These are phyloP conservation scores for Cylloceria caligata DNA, from an alignment of 2,888 invertebrate genomes.

Conservation along the genomic window DNA sequence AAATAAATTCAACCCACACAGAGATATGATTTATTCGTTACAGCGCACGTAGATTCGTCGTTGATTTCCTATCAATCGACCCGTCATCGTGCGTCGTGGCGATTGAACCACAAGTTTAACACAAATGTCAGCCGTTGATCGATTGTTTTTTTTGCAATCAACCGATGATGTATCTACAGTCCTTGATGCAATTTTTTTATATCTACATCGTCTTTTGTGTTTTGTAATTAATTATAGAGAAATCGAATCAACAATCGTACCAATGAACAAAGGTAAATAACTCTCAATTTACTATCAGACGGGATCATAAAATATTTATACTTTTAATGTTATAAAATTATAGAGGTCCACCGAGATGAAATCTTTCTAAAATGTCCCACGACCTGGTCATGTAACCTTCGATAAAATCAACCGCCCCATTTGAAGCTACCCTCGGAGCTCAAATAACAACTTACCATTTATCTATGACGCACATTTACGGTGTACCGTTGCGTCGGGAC, in stretches of 20 bases:
- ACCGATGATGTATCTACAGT: no score
- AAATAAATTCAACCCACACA: no score
- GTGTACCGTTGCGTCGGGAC: constrained; percentile 15
- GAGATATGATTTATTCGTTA: no score
- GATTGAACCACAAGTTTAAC: no score
- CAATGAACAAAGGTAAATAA: background rate
- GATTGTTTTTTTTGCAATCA: no score
- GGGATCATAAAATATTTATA: background rate
- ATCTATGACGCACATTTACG: constrained; percentile 4
- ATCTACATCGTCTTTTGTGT: background rate
- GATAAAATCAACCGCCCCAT: constrained; percentile 40
- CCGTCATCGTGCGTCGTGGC: no score
- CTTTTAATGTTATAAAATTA: constrained; percentile 5
- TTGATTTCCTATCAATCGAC: no score
- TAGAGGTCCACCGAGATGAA: background rate
- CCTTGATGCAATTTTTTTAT: background rate
- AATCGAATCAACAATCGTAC: background rate
- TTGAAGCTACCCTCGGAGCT: constrained; percentile 23
- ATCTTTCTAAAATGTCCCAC: constrained; percentile 9
- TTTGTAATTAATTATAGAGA: background rate
- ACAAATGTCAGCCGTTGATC: no score
- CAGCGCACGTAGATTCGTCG: no score
- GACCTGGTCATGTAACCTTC: constrained; percentile 17
- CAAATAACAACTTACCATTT: constrained; percentile 20
- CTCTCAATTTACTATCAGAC: background rate